Conservation (phyloP, 2,797 vertebrate species). For the Ispidina lecontei region DNA sequence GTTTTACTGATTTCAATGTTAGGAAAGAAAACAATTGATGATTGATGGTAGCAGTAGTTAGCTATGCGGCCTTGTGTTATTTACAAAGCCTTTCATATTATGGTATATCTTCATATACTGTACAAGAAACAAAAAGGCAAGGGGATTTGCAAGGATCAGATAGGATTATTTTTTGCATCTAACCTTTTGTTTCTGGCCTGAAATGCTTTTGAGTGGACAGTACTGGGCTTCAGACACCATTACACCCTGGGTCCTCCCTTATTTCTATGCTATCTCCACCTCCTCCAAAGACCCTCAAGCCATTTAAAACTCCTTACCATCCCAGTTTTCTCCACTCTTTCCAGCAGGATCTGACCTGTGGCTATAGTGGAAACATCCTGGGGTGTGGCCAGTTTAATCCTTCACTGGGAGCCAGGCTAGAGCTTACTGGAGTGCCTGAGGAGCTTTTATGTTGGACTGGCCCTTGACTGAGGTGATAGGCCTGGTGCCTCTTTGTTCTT, state of each 20-base stretch:
- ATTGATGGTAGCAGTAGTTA: slow-evolving; percentile 21
- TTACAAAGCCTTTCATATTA: slow-evolving; percentile 8
- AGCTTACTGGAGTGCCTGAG: neutral
- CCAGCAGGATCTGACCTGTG: neutral
- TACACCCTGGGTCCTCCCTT: neutral
- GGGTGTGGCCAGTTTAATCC: accelerated
- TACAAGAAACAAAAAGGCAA: neutral
- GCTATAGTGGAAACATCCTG: neutral
- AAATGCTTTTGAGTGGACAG: neutral
- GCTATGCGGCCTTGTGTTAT: neutral
- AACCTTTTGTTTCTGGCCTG: neutral
- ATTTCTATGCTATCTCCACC: neutral
- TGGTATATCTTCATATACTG: neutral
- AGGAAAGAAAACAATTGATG: slow-evolving; percentile 40
- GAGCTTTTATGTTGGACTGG: neutral
- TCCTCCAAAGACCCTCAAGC: neutral
- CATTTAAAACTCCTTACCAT: neutral
- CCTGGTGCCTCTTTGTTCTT: neutral
- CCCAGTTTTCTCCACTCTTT: neutral
- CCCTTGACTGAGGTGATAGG: neutral
- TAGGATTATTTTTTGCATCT: neutral
- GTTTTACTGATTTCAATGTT: slow-evolving; percentile 11
- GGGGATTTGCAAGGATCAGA: neutral
- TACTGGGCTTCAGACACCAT: neutral
- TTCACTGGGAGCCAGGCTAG: neutral